These are phyloP conservation scores for Eretmochelys imbricata DNA, from an alignment of 2,113 vertebrate species.

Conservation along the genomic window DNA sequence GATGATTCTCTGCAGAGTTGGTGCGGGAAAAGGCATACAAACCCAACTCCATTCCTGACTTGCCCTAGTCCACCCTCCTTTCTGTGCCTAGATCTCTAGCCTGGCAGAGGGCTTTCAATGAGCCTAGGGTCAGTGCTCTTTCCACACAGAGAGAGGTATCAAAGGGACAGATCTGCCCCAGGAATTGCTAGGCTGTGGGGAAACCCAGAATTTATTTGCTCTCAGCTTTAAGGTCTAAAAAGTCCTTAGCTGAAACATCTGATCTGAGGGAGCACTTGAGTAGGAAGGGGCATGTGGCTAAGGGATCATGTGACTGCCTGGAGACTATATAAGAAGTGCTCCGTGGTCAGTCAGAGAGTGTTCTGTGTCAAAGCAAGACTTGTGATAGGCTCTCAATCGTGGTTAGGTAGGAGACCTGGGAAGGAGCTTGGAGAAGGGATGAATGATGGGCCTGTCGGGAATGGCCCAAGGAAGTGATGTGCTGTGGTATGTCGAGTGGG, in stretches of 20 bases:
- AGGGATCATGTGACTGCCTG: background rate
- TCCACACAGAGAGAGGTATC: background rate
- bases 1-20: no score
- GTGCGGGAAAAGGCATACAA: fast-evolving
- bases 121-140: background rate
- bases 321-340: background rate
- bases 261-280: background rate
- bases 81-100: background rate
- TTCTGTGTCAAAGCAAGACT: no score
- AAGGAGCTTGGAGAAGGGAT: no score
- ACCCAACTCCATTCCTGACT: background rate
- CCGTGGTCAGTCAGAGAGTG: background rate
- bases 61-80: background rate
- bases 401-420: no score
- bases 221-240: background rate
- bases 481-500: no score
- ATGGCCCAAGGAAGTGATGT: no score
- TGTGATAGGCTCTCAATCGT: no score
- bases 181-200: no score
- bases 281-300: fast-evolving
- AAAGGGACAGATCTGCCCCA: no score
- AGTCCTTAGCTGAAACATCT: background rate
- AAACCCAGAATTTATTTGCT: fast-evolving
- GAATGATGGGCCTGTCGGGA: no score
- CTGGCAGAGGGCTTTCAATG: background rate